phyloP scores from a whole-genome alignment of 2,113 vertebrate species.

The Galemys pyrenaicus region DNA sequence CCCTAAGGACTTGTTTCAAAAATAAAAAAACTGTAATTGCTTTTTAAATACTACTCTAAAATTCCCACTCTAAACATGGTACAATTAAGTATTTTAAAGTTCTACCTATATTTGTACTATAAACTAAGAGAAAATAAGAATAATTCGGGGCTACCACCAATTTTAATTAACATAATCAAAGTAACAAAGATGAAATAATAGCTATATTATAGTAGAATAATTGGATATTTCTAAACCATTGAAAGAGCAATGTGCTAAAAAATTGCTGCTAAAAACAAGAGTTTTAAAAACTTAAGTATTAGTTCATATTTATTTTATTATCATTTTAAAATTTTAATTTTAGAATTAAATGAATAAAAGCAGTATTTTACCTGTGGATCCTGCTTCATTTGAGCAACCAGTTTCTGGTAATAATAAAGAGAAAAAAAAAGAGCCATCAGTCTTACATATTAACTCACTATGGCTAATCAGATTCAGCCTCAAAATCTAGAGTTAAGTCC shows the following conservation, averaged over 20 bases:
- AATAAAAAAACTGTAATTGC: not conserved
- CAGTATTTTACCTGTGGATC: constrained; percentile 94
- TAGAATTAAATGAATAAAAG: constrained; percentile 60
- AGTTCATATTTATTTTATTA: constrained; percentile 40
- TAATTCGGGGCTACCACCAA: not conserved
- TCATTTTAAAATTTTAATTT: constrained; percentile 66
- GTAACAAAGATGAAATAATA: constrained; percentile 57
- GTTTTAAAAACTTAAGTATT: constrained; percentile 45
- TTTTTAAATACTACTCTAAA: constrained; percentile 46
- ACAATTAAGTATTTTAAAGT: constrained; percentile 2
- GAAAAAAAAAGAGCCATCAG: constrained; percentile 77
- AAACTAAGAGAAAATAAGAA: constrained; percentile 36
- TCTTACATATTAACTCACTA: constrained; percentile 53
- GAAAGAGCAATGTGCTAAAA: constrained; percentile 22
- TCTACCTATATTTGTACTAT: constrained; percentile 3
- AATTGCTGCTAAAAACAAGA: not conserved
- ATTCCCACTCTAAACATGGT: constrained; percentile 13
- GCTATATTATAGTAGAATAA: not conserved
- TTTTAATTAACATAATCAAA: constrained; percentile 38
- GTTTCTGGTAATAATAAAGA: constrained; percentile 92
- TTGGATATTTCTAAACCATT: constrained; percentile 46
- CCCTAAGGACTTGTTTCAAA: not conserved
- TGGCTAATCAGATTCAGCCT: accelerated
- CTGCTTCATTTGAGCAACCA: constrained; percentile 99
- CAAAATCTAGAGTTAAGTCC: not conserved